Evolutionary conservation across 2,888 invertebrate genomes (phyloP), one percentile per base, ranked within the genome.

Genomic region (Rhorus exstirpatorius): DNA sequence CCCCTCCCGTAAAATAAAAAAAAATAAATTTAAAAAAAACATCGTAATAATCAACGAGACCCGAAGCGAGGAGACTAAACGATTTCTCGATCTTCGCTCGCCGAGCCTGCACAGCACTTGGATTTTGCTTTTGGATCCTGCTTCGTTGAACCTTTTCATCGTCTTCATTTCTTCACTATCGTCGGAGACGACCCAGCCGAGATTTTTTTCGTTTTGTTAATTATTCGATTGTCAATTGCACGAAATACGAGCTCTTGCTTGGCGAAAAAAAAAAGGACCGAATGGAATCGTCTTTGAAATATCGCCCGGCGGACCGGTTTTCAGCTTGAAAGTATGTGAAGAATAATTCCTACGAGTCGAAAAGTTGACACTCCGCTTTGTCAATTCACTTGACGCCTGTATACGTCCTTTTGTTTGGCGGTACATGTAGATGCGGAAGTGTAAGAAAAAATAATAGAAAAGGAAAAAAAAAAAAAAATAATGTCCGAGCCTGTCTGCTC

Each of bases 261-360:
- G 3, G 12, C 19, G 46, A 31, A 10, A 46, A 31, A 24, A 46
- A 26, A 44, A 46, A 26, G 26, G 7, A 35, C 60, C 6, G 14
- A 14, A 14, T 10, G 6, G 26, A 65, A 3, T 14, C 24, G n/a
- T n/a, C 19, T 41, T 41, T 19, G 51, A 12, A 49, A 74, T 3
- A 26, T 26, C 41, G 19, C 17, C 17, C 38, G 72, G 41, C 10
- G 21, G 41, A 74, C 79, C 74, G 79, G 79, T 79, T 79, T 75
- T 21, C 1, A 6, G 41, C 21, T 12, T 0, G 24, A 31, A n/a
- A 31, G 1, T 14, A 35, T 49, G 26, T 12, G 19, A n/a, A 31
- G n/a, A 35, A 31, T 60, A 8, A 60, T 49, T 60, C 24, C 35
- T 53, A 41, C 63, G 26, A 63, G 63, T 78, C 55, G 46, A 78